These are phyloP conservation scores for Pipistrellus pipistrellus DNA, from an alignment of 2,797 vertebrate genomes.

Conservation along the genomic window DNA sequence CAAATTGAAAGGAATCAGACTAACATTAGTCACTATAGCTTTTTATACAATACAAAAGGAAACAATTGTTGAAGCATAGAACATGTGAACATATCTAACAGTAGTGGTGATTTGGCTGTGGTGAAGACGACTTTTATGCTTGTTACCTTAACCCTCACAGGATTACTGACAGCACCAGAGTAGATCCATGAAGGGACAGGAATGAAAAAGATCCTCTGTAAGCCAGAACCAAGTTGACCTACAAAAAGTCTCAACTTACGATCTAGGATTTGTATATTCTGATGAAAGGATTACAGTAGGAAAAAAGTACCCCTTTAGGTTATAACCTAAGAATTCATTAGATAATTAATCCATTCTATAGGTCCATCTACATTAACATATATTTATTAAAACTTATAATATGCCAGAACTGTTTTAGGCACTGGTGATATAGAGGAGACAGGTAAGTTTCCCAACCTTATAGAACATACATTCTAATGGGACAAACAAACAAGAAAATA, in stretches of 20 bases:
- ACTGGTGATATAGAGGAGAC: neutral
- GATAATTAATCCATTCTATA: neutral
- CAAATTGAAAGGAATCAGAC: conserved; percentile 29
- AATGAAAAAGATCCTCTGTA: neutral
- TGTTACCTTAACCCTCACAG: neutral
- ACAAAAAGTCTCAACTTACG: neutral
- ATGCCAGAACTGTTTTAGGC: conserved; percentile 21
- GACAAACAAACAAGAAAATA: conserved; percentile 47
- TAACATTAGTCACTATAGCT: conserved; percentile 33
- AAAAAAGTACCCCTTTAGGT: neutral
- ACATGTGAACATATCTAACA: neutral
- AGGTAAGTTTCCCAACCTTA: neutral
- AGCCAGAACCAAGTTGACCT: neutral
- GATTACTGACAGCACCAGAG: conserved; percentile 21
- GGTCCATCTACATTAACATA: neutral
- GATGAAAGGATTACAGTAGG: neutral
- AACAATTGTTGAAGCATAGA: neutral
- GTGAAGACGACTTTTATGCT: conserved; percentile 1
- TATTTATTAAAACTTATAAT: conserved; percentile 37
- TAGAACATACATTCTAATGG: neutral
- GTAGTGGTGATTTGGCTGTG: neutral
- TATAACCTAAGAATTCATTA: conserved; percentile 43
- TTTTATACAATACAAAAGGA: conserved; percentile 45
- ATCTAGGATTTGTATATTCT: conserved; percentile 34
- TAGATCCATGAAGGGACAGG: neutral